These are phyloP conservation scores for Drosophila rellima DNA, from an alignment of 2,888 invertebrate genomes.

Conservation along the genomic window DNA sequence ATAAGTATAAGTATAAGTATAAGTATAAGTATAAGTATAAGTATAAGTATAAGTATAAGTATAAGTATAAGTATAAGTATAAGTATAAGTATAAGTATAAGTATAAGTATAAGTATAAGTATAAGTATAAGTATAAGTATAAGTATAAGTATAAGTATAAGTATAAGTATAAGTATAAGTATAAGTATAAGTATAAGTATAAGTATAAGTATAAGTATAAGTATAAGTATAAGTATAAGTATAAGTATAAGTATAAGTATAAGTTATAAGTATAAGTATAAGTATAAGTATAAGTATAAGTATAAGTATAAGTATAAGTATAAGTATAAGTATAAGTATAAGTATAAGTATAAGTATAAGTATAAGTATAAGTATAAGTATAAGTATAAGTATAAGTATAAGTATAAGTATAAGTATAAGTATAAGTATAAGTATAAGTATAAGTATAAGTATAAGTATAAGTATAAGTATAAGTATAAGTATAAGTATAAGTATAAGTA, in stretches of 20 bases:
- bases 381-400: neutral
- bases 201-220: neutral
- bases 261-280: neutral
- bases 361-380: neutral
- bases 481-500: neutral
- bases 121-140: neutral
- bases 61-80: neutral
- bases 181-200: neutral
- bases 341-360: neutral
- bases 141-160: neutral
- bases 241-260: conserved; percentile 2
- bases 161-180: neutral
- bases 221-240: neutral
- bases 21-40: neutral
- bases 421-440: neutral
- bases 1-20: neutral
- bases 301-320: neutral
- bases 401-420: neutral
- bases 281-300: neutral
- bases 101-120: neutral
- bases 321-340: neutral
- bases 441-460: neutral
- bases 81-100: neutral
- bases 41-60: neutral
- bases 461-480: neutral